phyloP scores from a whole-genome alignment of 2,888 invertebrate species.

The Priapulus caudatus region DNA sequence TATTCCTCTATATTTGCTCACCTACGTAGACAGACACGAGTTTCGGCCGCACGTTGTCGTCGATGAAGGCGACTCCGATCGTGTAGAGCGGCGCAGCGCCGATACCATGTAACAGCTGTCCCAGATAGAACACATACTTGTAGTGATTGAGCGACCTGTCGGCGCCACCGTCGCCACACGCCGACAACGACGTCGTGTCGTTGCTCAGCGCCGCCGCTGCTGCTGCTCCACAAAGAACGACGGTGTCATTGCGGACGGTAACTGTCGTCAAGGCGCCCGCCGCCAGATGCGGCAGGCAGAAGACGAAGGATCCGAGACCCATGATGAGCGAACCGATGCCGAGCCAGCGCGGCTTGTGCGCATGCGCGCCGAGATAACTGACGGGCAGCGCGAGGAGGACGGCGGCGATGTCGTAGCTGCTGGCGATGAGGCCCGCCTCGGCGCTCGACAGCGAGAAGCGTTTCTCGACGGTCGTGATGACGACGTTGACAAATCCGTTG shows the following conservation, averaged over 20 bases:
- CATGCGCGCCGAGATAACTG: constrained; percentile 60
- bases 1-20: too few species aligned
- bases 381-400: constrained; percentile 69
- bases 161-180: constrained; percentile 7
- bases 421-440: constrained; percentile 69
- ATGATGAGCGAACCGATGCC: constrained; percentile 62
- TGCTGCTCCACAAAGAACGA: too few species aligned
- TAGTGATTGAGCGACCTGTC: too few species aligned
- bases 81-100: constrained; percentile 79
- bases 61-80: constrained; percentile 71
- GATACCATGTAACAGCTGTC: constrained; percentile 70
- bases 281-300: constrained; percentile 68
- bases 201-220: too few species aligned
- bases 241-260: too few species aligned
- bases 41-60: constrained; percentile 73
- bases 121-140: constrained; percentile 55
- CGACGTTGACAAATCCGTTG: constrained; percentile 74
- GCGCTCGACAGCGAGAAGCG: constrained; percentile 66
- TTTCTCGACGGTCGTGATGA: constrained; percentile 75
- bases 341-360: constrained; percentile 47
- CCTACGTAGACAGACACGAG: constrained; percentile 75
- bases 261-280: constrained; percentile 54
- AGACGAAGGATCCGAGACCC: constrained; percentile 54
- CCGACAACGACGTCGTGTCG: not conserved
- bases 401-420: constrained; percentile 74